These are phyloP conservation scores for Hirudinaria manillensis DNA, from an alignment of 2,888 invertebrate genomes.

Conservation along the genomic window DNA sequence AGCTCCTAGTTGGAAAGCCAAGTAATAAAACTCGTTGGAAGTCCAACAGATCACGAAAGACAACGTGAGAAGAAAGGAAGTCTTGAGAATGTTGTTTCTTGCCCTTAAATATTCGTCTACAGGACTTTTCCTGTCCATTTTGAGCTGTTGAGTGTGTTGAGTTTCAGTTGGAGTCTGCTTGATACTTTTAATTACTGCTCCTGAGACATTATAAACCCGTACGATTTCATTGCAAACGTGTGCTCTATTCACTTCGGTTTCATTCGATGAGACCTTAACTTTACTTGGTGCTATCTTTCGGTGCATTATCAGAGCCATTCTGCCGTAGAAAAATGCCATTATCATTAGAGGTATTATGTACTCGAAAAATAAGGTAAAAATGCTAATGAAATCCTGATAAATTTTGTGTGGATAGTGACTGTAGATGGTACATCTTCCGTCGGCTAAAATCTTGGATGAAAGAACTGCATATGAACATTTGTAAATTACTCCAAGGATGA, in stretches of 20 bases:
- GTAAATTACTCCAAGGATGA: constrained; percentile 33
- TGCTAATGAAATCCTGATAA: constrained; percentile 24
- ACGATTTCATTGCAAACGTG: too few species aligned
- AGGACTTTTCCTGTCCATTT: not conserved
- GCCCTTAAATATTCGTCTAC: constrained; percentile 25
- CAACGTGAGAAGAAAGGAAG: constrained; percentile 33
- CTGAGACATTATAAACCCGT: too few species aligned
- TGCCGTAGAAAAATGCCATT: constrained; percentile 35
- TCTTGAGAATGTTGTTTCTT: constrained; percentile 36
- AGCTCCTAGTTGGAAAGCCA: constrained; percentile 37
- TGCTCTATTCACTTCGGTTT: too few species aligned
- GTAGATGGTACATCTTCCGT: constrained; percentile 36
- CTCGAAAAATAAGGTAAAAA: constrained; percentile 35
- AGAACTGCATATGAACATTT: constrained; percentile 30
- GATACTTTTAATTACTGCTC: too few species aligned
- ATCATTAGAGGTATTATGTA: constrained; percentile 36
- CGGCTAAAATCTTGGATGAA: constrained; percentile 20
- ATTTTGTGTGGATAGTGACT: constrained; percentile 31
- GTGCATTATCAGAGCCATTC: constrained; percentile 33
- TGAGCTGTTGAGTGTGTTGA: not conserved
- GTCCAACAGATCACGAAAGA: constrained; percentile 37
- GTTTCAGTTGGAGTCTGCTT: not conserved
- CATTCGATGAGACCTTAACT: too few species aligned
- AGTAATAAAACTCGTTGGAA: constrained; percentile 37
- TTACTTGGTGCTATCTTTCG: constrained; percentile 14